Evolutionary conservation across 2,113 vertebrate genomes (phyloP).

Genomic region (Globicephala melas): DNA sequence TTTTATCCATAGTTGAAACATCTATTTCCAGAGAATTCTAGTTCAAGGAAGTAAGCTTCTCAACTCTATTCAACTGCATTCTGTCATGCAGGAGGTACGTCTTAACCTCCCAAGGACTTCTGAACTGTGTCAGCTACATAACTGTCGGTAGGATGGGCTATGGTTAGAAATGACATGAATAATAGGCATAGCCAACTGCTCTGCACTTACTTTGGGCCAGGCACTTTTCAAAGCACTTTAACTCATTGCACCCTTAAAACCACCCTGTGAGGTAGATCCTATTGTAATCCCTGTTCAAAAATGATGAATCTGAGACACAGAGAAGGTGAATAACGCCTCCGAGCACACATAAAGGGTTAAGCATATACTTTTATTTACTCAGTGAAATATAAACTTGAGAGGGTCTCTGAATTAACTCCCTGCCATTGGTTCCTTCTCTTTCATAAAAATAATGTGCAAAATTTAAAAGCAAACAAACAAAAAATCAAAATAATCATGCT

Average conservation of each 20-base stretch:
- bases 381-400: not conserved
- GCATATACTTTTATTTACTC: not conserved
- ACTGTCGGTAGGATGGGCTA: not conserved
- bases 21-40: not conserved
- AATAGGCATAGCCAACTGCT: too few relatives aligned
- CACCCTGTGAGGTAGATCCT: not conserved
- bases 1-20: not conserved
- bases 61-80: not conserved
- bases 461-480: not conserved
- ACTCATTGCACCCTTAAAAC: not conserved
- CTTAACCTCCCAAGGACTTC: not conserved
- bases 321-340: not conserved
- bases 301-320: not conserved
- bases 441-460: not conserved
- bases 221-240: not conserved
- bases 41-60: not conserved
- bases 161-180: not conserved
- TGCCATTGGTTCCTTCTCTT: not conserved
- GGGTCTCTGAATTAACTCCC: not conserved
- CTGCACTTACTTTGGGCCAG: not conserved
- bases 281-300: not conserved
- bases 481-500: not conserved
- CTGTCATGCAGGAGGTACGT: not conserved
- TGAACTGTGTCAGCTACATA: not conserved
- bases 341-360: not conserved